A percentile compares a stretch with the other conserved stretches of the same genome.
phyloP scores from a whole-genome alignment of 2,113 vertebrate species.

The Calcarius ornatus region DNA sequence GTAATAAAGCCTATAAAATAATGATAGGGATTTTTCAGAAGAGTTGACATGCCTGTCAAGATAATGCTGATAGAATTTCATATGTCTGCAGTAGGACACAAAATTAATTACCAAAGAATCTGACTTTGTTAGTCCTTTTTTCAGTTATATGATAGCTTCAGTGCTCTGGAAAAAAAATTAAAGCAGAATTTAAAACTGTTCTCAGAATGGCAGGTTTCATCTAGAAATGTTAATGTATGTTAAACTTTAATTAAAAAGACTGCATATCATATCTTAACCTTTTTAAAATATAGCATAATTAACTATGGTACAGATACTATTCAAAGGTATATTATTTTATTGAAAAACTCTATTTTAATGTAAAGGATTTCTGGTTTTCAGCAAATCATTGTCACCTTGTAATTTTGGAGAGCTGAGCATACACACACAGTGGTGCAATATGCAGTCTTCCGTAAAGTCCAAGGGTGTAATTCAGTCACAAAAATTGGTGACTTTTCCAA shows the following conservation, averaged over 20 bases:
- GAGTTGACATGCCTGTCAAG: slow-evolving; percentile 42
- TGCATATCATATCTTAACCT: slow-evolving; percentile 65
- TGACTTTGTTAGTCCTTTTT: slow-evolving; percentile 51
- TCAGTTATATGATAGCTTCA: slow-evolving; percentile 53
- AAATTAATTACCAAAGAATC: slow-evolving; percentile 51
- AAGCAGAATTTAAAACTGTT: slow-evolving; percentile 71
- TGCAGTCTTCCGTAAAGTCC: not conserved
- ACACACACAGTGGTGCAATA: not conserved
- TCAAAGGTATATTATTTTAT: slow-evolving; percentile 51
- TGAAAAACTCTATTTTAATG: slow-evolving; percentile 30
- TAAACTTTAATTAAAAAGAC: slow-evolving; percentile 77
- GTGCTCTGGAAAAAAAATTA: slow-evolving; percentile 62
- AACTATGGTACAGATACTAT: slow-evolving; percentile 28
- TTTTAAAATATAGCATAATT: slow-evolving; percentile 63
- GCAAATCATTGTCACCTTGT: not conserved
- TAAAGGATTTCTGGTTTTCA: slow-evolving; percentile 30
- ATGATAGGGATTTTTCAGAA: slow-evolving; percentile 1
- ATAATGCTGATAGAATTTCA: slow-evolving; percentile 48
- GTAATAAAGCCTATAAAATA: not conserved
- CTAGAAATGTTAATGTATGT: slow-evolving; percentile 74
- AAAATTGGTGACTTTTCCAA: slow-evolving; percentile 26
- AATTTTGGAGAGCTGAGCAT: not conserved
- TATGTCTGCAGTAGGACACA: slow-evolving; percentile 40
- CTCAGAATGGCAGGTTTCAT: slow-evolving; percentile 73
- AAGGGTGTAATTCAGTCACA: not conserved